phyloP scores from a whole-genome alignment of 2,113 vertebrate genomes.

The Carollia perspicillata region DNA sequence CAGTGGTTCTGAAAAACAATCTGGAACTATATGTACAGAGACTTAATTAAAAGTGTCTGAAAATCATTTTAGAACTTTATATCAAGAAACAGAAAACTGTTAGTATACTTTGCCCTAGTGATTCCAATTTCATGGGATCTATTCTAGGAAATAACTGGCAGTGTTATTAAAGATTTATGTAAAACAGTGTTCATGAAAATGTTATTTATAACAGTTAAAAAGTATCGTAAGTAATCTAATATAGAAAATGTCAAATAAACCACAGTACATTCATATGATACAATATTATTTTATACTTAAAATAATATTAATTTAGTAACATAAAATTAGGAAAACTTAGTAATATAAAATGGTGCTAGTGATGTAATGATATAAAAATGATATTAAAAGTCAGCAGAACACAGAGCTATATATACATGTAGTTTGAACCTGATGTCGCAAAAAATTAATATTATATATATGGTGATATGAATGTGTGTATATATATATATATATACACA shows the following conservation, averaged over 20 bases:
- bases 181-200: conserved; percentile 14
- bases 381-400: not conserved
- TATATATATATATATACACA: not conserved
- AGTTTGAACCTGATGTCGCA: not conserved
- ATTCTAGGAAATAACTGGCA: conserved; percentile 32
- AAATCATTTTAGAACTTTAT: not conserved
- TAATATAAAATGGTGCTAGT: not conserved
- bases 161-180: conserved; percentile 36
- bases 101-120: not conserved
- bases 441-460: not conserved
- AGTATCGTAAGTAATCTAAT: not conserved
- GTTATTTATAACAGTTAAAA: not conserved
- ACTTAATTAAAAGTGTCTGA: conserved; percentile 12
- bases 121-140: conserved; percentile 4
- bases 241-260: not conserved
- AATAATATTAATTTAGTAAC: not conserved
- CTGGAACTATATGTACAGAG: not conserved
- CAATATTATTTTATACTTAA: conserved; percentile 21
- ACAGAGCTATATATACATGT: not conserved
- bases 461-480: not conserved
- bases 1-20: not conserved
- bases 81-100: conserved; percentile 1
- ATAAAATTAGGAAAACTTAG: not conserved
- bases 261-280: not conserved
- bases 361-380: not conserved